Base-by-base conservation (phyloP, 2,797 vertebrate genomes). In the Cirrhinus molitorella region DNA sequence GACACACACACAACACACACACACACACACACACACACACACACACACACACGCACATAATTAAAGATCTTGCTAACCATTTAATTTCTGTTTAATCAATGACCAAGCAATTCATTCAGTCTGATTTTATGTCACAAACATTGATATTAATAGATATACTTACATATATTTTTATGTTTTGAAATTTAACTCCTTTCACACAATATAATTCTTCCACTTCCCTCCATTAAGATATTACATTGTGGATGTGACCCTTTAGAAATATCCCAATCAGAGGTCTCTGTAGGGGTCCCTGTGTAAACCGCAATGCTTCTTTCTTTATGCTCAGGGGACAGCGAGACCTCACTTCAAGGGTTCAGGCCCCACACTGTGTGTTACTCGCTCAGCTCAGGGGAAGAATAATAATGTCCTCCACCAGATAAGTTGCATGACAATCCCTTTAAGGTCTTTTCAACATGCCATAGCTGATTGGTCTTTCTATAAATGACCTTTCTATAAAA, bases 341-440 rank as follows among this genome's bases (percentile, higher is more conserved):
- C 80, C 73, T 73, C 80, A 65, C 84, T 81, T 87, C 66, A 88
- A 91, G 86, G 61, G 87, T 89, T 90, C 91, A 90, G 79, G 90
- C 89, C 91, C 92, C 92, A 93, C 88, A 88, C 89, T 91, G 92
- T 93, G 92, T 93, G 92, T 90, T 91, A 89, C 88, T 85, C 87
- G 80, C 90, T 93, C 90, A 91, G 89, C 91, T 92, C 91, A 89
- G 89, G 88, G 85, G 87, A 85, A 92, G 93, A 94, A 94, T 94
- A 94, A 94, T 93, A 94, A 94, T 94, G 92, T 90, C 86, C 14
- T 88, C 84, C 80, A 91, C 79, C 88, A 93, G 90, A 94, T 93
- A 93, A 94, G 92, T 92, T 92, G 88, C 92, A 74, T 93, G 92
- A 90, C 90, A 92, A 94, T 93, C 93, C 92, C 90, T 92, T 95